A percentile compares a stretch with the other conserved stretches of the same genome.
Evolutionary conservation across 2,888 invertebrate genomes (phyloP).

Genomic region (Stramonita haemastoma): DNA sequence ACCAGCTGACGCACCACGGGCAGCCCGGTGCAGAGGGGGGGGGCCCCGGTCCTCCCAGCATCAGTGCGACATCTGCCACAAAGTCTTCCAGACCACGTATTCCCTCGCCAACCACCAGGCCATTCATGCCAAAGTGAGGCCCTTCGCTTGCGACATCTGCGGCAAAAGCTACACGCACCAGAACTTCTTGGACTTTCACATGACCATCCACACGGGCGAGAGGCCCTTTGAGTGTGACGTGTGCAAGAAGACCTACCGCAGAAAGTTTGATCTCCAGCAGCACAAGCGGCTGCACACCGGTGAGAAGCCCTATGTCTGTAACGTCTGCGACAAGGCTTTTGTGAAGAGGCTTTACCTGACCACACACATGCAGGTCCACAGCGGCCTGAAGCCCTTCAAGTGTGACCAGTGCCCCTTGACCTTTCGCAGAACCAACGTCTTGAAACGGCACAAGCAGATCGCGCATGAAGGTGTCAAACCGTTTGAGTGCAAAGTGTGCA

Average conservation of each 20-base stretch:
- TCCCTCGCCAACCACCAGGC: background rate
- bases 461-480: background rate
- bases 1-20: background rate
- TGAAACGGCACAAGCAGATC: background rate
- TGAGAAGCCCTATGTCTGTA: background rate
- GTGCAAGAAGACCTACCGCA: background rate
- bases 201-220: constrained; percentile 2
- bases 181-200: constrained; percentile 35
- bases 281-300: background rate
- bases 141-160: constrained; percentile 1
- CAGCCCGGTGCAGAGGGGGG: background rate
- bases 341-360: background rate
- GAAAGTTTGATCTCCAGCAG: background rate
- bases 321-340: background rate
- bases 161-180: constrained; percentile 25
- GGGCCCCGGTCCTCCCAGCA: background rate
- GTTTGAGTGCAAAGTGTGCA: background rate
- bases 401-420: background rate
- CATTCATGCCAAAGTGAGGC: background rate
- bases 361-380: background rate
- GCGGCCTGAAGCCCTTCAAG: background rate
- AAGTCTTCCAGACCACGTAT: background rate
- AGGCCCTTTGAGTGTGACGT: background rate
- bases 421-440: background rate
- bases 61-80: background rate